Conservation (phyloP, 2,888 invertebrate species). For the Nymphalis polychloros region DNA sequence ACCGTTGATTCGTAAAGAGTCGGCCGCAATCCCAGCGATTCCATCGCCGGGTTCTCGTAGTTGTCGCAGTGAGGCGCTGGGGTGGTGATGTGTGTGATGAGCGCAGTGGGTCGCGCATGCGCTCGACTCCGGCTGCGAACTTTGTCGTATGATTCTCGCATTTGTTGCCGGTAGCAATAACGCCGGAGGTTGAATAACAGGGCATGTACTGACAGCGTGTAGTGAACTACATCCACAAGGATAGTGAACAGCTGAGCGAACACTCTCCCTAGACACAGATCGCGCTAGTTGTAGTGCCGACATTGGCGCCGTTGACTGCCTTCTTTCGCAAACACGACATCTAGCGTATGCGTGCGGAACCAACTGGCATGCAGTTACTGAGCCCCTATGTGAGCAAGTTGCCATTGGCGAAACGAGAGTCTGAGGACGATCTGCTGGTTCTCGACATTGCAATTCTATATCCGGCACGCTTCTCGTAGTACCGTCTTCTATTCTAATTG, state of each 20-base stretch:
- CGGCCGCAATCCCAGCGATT: conserved; percentile 97
- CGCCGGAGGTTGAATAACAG: conserved; percentile 86
- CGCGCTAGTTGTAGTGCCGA: conserved; percentile 89
- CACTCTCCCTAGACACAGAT: conserved; percentile 91
- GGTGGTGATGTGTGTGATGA: conserved; percentile 85
- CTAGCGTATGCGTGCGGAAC: conserved; percentile 84
- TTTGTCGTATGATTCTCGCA: conserved; percentile 92
- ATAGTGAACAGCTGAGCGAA: conserved; percentile 87
- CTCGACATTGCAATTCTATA: conserved; percentile 89
- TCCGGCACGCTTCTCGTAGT: conserved; percentile 90
- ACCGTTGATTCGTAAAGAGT: conserved; percentile 97
- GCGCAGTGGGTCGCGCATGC: conserved; percentile 85
- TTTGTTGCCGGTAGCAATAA: conserved; percentile 87
- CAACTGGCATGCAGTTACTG: conserved; percentile 85
- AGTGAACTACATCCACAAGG: conserved; percentile 81
- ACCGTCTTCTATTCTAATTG: conserved; percentile 84
- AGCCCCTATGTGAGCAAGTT: conserved; percentile 83
- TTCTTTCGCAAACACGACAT: conserved; percentile 87
- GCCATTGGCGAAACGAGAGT: conserved; percentile 80
- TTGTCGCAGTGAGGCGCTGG: conserved; percentile 93
- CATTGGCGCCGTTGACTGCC: conserved; percentile 90
- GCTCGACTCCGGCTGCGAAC: conserved; percentile 91
- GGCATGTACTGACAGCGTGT: conserved; percentile 83
- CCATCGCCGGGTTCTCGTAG: conserved; percentile 91
- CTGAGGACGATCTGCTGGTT: conserved; percentile 79